Percentiles rank a stretch among this genome's conserved stretches.
Conservation (phyloP, 2,888 invertebrate species). For the Heliconius aoede region DNA sequence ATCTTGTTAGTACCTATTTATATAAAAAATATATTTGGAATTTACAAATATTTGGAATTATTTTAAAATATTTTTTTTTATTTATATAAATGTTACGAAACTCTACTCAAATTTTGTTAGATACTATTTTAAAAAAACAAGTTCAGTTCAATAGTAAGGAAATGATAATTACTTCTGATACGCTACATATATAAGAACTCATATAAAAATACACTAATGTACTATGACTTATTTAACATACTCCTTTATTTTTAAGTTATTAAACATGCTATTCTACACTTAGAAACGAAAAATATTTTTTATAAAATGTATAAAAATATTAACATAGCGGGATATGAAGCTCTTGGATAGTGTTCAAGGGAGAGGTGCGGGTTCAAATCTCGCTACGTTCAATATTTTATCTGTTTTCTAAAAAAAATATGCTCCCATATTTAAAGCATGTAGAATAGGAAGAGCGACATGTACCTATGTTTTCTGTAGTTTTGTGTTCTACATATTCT, state of each 20-base stretch:
- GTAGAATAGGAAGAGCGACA: no score
- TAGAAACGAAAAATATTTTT: no score
- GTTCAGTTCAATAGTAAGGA: constrained; percentile 4
- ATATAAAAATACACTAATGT: background rate
- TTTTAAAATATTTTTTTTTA: background rate
- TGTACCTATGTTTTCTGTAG: no score
- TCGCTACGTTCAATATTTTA: no score
- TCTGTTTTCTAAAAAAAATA: no score
- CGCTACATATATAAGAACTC: background rate
- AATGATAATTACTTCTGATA: constrained; percentile 14
- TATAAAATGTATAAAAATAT: background rate
- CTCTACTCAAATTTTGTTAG: background rate
- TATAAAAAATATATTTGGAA: no score
- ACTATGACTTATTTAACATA: background rate
- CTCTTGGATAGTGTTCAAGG: no score
- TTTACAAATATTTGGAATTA: background rate
- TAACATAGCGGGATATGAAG: no score
- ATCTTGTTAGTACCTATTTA: background rate
- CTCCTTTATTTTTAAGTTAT: background rate
- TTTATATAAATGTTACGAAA: background rate
- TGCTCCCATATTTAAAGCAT: no score
- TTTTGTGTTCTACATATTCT: no score
- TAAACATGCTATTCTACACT: no score
- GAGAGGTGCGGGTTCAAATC: no score
- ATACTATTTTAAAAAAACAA: constrained; percentile 16